Conservation (phyloP, 1,140 invertebrate genomes). For the Geopemphigus sp. region DNA sequence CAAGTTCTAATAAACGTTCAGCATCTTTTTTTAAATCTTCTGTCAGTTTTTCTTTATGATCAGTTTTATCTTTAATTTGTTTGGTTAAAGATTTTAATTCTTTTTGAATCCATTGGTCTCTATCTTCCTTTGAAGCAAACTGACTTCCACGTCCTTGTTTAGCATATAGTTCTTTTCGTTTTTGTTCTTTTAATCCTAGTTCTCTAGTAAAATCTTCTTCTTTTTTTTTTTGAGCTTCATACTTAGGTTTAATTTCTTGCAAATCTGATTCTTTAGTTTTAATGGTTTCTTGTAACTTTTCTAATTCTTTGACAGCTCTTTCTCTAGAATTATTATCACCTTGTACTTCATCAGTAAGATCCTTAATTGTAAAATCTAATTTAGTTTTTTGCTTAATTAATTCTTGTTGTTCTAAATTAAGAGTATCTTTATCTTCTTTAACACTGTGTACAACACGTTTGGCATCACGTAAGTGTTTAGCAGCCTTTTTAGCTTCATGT, state of each 20-base stretch:
- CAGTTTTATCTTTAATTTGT: conserved; percentile 85
- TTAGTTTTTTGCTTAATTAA: conserved; percentile 93
- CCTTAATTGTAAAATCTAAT: conserved; percentile 91
- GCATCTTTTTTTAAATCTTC: conserved; percentile 84
- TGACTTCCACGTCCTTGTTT: conserved; percentile 97
- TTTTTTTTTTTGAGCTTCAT: conserved; percentile 88
- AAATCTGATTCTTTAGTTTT: conserved; percentile 84
- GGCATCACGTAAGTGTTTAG: conserved; percentile 82
- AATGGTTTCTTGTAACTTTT: conserved; percentile 87
- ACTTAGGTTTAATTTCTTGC: conserved; percentile 83
- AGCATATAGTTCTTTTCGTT: conserved; percentile 95
- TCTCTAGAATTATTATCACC: conserved; percentile 88
- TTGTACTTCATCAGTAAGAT: conserved; percentile 92
- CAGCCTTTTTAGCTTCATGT: conserved; percentile 83
- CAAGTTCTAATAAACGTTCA: conserved; percentile 77
- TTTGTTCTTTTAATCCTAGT: conserved; percentile 93
- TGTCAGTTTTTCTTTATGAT: conserved; percentile 79
- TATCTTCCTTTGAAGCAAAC: conserved; percentile 92
- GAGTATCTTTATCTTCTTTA: conserved; percentile 90
- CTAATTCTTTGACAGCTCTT: conserved; percentile 86
- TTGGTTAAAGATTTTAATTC: conserved; percentile 86
- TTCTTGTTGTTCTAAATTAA: conserved; percentile 89
- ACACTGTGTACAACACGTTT: conserved; percentile 81
- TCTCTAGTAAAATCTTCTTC: conserved; percentile 87
- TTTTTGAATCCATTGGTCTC: conserved; percentile 96